These are phyloP conservation scores for Acleris sparsana DNA, from an alignment of 2,888 invertebrate species.

Conservation along the genomic window DNA sequence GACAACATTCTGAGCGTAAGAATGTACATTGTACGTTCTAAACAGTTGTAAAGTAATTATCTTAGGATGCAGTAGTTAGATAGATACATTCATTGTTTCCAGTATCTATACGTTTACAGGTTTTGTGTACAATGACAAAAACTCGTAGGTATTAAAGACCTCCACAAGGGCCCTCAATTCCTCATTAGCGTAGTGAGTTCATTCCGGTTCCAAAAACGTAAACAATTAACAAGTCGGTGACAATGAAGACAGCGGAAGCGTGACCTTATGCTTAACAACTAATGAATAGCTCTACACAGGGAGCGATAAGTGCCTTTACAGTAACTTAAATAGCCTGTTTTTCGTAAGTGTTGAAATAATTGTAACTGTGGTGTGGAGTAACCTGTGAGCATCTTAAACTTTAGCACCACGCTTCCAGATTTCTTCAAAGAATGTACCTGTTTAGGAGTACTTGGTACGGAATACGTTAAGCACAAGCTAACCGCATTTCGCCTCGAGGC, in stretches of 20 bases:
- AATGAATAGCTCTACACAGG: constrained; percentile 17
- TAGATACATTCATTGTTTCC: background rate
- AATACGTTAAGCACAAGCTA: constrained; percentile 10
- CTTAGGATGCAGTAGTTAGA: background rate
- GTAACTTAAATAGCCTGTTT: constrained; percentile 20
- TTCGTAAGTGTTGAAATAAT: constrained; percentile 24
- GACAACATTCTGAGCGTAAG: constrained; percentile 47
- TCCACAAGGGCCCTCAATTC: constrained; percentile 12
- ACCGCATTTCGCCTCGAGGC: constrained; percentile 27
- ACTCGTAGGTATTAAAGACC: background rate
- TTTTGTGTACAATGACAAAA: background rate
- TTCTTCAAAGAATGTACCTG: too few relatives aligned
- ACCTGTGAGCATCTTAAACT: constrained; percentile 13
- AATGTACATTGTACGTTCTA: constrained; percentile 37
- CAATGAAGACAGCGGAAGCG: constrained; percentile 34
- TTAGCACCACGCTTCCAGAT: too few relatives aligned
- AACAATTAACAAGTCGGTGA: constrained; percentile 35
- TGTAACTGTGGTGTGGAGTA: constrained; percentile 22
- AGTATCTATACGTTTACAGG: background rate
- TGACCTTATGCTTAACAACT: constrained; percentile 29
- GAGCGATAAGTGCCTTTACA: constrained; percentile 18
- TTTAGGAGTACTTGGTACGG: too few relatives aligned
- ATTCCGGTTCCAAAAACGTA: constrained; percentile 35
- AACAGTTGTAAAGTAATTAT: constrained; percentile 37
- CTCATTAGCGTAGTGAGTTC: constrained; percentile 22